These are phyloP conservation scores for Melipona beecheii DNA, from an alignment of 2,888 invertebrate genomes.

Conservation along the genomic window DNA sequence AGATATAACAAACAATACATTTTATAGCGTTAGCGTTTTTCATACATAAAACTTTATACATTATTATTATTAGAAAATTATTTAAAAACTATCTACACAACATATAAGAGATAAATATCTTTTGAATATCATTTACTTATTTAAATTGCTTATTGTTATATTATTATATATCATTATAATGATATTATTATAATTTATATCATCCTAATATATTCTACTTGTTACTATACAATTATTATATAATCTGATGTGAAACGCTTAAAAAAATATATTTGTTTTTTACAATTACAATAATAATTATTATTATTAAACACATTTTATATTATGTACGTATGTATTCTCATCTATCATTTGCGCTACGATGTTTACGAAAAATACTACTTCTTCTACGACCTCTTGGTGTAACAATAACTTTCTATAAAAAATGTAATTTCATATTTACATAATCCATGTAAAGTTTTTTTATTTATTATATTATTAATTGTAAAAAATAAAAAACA, in stretches of 20 bases:
- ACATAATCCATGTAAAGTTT: conserved; percentile 2
- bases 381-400: conserved; percentile 76
- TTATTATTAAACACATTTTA: conserved; percentile 6
- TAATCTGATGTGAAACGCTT: conserved; percentile 4
- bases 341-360: conserved; percentile 45
- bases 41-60: conserved; percentile 43
- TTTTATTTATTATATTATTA: conserved; percentile 10
- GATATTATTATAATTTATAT: background rate
- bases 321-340: conserved; percentile 11
- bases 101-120: conserved; percentile 33
- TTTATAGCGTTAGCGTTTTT: conserved; percentile 24
- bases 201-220: conserved; percentile 15
- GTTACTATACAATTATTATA: conserved; percentile 39
- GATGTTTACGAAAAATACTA: conserved; percentile 76
- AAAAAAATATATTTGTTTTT: conserved; percentile 19
- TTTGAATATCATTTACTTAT: conserved; percentile 27
- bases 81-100: conserved; percentile 72
- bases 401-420: conserved; percentile 72
- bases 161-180: background rate
- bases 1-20: conserved; percentile 15
- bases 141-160: conserved; percentile 7
- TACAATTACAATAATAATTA: conserved; percentile 11
- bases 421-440: conserved; percentile 36
- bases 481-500: background rate
- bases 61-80: conserved; percentile 71